Base-by-base conservation (phyloP, 1,140 invertebrate genomes). In the Drusus annulatus region DNA sequence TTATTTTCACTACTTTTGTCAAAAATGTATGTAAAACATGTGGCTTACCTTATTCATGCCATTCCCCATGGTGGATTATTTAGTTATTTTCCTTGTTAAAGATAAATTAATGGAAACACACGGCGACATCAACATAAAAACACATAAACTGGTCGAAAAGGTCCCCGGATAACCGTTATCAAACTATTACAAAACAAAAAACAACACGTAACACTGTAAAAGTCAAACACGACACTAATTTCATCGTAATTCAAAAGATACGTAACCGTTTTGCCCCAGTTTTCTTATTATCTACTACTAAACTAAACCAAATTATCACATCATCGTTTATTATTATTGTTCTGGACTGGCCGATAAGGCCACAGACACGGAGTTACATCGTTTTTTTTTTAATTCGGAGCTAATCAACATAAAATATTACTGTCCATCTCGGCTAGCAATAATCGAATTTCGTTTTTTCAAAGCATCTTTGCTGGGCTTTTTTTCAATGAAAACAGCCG, bases 21-120 rank as follows among this genome's bases (percentile, higher is more conserved):
- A 69, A 69, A 69, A 51, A 2, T 5, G 10, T 58, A 58, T 25
- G 62, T 63, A 52, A 74, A 28, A 54, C 25, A 10, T 85, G 6
- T 36, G 31, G 31, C 87, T 91, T 89, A 94, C 93, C 93, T 94
- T 94, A 86, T 94, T 94, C 93, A 94, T 94, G 86, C 93, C 93
- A 92, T 94, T 94, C 85, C 93, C 93, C 93, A 94, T 94, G 85
- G 76, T 28, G 81, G 8, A 28, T 31, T 45, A 17, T 75, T 25
- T 60, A 28, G 54, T 13, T 21, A 62, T 45, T 62, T 28, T 62
- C 19, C 16, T 25, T 58, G 51, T 31, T 54, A 52, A 2, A 28
- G 19, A 75, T 58, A 36, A 36, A 7, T 7, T 65, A 65, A 31
- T 31, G 23, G 25, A 15, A 62, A 8, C 17, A 62, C n/a, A 50